Percentiles rank a stretch among this genome's conserved stretches.
Evolutionary conservation across 2,888 invertebrate species (phyloP).

Genomic region (Ophion slaviceki): DNA sequence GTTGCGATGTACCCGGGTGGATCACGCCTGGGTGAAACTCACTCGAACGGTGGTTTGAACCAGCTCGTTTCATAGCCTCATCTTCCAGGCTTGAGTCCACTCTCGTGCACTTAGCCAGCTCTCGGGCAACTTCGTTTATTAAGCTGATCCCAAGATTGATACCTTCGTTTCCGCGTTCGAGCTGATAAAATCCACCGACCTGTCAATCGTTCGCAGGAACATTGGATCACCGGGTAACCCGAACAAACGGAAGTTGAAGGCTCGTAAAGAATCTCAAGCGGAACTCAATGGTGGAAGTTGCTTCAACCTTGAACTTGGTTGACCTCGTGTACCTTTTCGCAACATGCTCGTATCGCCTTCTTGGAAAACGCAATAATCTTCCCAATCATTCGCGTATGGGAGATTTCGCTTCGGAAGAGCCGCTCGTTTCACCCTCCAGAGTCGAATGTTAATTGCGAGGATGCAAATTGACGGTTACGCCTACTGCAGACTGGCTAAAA

Average conservation of each 20-base stretch:
- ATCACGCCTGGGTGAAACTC: conserved; percentile 37
- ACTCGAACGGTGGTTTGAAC: neutral
- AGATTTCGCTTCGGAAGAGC: conserved; percentile 11
- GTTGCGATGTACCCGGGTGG: conserved; percentile 54
- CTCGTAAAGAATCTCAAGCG: neutral
- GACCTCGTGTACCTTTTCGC: neutral
- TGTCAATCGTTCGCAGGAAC: neutral
- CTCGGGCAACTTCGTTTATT: conserved; percentile 8
- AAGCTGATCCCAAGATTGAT: conserved; percentile 10
- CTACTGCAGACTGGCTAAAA: conserved; percentile 63
- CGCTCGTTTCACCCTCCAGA: conserved; percentile 62
- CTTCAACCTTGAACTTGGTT: conserved; percentile 9
- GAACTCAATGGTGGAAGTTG: neutral
- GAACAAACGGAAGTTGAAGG: neutral
- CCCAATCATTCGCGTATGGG: conserved; percentile 21
- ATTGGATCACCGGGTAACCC: too few relatives aligned
- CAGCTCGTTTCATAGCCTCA: too few relatives aligned
- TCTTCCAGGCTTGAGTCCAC: neutral
- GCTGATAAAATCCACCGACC: neutral
- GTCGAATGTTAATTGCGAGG: conserved; percentile 76
- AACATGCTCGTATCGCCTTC: neutral
- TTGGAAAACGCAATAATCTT: conserved; percentile 15
- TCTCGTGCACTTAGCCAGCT: conserved; percentile 23
- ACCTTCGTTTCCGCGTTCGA: neutral
- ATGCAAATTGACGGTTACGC: conserved; percentile 77